Evolutionary conservation across 2,797 vertebrate genomes (phyloP).

Genomic region (Pithecia hirsuta): DNA sequence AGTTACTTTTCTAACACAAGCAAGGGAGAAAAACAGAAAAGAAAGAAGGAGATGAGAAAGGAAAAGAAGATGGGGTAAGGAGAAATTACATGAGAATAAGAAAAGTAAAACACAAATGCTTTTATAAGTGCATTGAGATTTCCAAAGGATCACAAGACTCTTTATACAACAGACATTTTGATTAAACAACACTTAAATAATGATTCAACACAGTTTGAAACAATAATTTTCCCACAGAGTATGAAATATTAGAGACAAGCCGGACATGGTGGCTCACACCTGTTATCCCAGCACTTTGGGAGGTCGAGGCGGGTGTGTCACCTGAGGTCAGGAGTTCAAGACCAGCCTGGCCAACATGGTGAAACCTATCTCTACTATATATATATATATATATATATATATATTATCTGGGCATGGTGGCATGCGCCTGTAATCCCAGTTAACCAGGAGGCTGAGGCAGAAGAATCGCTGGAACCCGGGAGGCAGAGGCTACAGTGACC

Average conservation of each 20-base stretch:
- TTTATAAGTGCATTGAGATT: not conserved
- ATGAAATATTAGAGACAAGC: not conserved
- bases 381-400: no score
- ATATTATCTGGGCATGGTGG: not conserved
- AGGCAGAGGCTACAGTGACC: not conserved
- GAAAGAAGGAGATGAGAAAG: not conserved
- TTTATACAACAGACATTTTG: not conserved
- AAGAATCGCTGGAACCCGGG: not conserved
- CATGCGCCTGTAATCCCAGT: not conserved
- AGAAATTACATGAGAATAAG: not conserved
- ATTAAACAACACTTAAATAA: not conserved
- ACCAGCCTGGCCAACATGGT: not conserved
- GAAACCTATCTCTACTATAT: not conserved
- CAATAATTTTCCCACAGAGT: not conserved
- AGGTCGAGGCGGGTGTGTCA: not conserved
- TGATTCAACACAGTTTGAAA: not conserved
- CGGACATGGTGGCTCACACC: not conserved
- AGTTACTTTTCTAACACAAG: constrained; percentile 1
- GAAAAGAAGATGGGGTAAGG: not conserved
- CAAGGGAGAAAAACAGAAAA: not conserved
- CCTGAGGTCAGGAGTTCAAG: not conserved
- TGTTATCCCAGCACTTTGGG: not conserved
- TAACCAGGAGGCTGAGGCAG: not conserved
- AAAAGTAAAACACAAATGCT: not conserved
- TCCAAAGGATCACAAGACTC: not conserved